Evolutionary conservation across 2,797 vertebrate species (phyloP), one percentile per base, ranked within the genome.

Genomic region (Anguilla megastoma): DNA sequence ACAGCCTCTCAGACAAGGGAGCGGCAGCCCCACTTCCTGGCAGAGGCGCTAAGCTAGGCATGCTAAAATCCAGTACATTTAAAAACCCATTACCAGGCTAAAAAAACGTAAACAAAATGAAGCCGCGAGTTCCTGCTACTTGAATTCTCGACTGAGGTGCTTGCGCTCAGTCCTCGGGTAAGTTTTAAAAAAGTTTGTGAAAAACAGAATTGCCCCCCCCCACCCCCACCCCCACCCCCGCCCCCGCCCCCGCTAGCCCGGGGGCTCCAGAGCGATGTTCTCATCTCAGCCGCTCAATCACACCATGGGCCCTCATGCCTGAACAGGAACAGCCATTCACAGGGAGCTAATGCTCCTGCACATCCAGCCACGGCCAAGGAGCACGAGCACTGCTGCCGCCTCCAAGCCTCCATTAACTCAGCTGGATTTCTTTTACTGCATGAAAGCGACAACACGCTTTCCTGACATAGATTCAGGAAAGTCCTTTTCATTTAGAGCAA

Each of bases 291-390:
- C 60, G 9, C 9, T 48, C 56, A 85, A 36, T 85, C 18, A 7
- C 52, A 85, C n/a, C 58, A 16, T 36, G 2, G 84, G 60, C 24
- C 69, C 85, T 69, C 85, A 86, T 86, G 85, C 45, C 21, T 86
- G 85, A 86, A 16, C 85, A 66, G 85, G 85, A 69, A 69, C 18
- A 86, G 56, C 36, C 24, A 63, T 60, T 69, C 85, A 60, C 45
- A 85, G 0, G 7, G 56, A 58, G 8, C 18, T 52, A 52, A 8
- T 52, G 10, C 50, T 52, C 50, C 41, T 10, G 41, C 60, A 63
- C 85, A 86, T 48, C 8, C 8, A 85, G 56, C 16, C 54, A 21
- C 5, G 36, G 36, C 66, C 16, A 10, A 63, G 30, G 85, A 63
- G 58, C 56, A 21, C 18, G 21, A 30, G 24, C 85, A 36, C 18